Base-by-base conservation (phyloP, 2,888 invertebrate genomes). In the Microdon myrmicae region DNA sequence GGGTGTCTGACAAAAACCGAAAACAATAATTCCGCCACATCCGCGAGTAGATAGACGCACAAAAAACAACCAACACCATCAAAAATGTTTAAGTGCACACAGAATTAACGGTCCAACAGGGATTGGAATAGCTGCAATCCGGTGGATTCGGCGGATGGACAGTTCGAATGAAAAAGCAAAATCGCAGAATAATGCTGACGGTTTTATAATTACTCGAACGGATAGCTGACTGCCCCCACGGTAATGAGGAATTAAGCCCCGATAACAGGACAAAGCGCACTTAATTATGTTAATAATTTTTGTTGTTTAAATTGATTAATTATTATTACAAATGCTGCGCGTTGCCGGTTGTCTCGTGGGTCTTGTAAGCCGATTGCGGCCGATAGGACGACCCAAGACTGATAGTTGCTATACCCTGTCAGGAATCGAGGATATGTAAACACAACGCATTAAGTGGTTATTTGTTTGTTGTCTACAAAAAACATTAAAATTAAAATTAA, bases 251-350 rank as follows among this genome's bases (percentile, higher is more conserved):
- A 58, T 64, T 64, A 64, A 64, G 64, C 58, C 47, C 64, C 51
- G 58, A 64, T 64, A 64, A 64, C 64, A 58, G 64, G 37, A 51
- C 64, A 64, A 64, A 64, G 64, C 64, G 41, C 64, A 64, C 64
- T 64, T 64, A 64, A 64, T 64, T 64, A 64, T 64, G 64, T 64
- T 64, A 64, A 64, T 58, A 64, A 64, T 64, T 53, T 64, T 58
- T 58, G 64, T 64, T 58, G 47, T 64, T 64, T 64, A 64, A 64
- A 64, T 64, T 64, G 64, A 64, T 64, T 64, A 64, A 64, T 64
- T 58, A 58, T 53, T 64, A 56, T 61, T 49, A 49, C n/a, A n/a
- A n/a, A n/a, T n/a, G n/a, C 51, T 56, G 35, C 47, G 47, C 45
- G 47, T 54, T 51, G 51, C n/a, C n/a, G n/a, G n/a, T 31, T 35